Conservation (phyloP, 2,888 invertebrate species). For the Schizaphis graminum region DNA sequence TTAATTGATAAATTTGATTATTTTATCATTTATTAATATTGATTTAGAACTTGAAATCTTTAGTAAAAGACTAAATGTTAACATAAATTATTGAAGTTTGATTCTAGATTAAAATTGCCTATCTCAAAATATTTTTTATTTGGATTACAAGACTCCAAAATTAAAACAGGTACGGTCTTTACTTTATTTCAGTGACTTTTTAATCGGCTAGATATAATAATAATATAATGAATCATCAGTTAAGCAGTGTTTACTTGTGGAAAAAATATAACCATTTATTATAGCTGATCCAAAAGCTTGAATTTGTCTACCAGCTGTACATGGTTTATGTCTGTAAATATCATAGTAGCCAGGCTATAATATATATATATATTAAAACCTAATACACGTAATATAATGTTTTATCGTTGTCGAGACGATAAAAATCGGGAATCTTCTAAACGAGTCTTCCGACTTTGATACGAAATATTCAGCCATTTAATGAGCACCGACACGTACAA, state of each 20-base stretch:
- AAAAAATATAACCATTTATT: neutral
- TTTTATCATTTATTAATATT: neutral
- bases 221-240: neutral
- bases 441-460: slow-evolving; percentile 43
- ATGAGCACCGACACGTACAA: neutral
- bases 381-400: neutral
- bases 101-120: neutral
- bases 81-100: neutral
- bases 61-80: neutral
- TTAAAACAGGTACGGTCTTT: neutral
- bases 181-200: neutral
- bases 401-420: slow-evolving; percentile 43
- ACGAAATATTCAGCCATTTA: slow-evolving; percentile 48
- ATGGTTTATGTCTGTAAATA: slow-evolving; percentile 12
- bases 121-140: neutral
- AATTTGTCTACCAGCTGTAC: neutral
- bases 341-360: neutral
- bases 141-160: neutral
- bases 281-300: neutral
- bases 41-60: neutral
- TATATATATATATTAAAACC: neutral
- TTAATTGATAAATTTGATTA: neutral
- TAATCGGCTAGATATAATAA: neutral
- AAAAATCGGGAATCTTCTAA: slow-evolving; percentile 34
- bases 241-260: neutral